Percentiles rank a stretch among this genome's conserved stretches.
These are phyloP conservation scores for Geococcyx californianus DNA, from an alignment of 2,113 vertebrate species.

Conservation along the genomic window DNA sequence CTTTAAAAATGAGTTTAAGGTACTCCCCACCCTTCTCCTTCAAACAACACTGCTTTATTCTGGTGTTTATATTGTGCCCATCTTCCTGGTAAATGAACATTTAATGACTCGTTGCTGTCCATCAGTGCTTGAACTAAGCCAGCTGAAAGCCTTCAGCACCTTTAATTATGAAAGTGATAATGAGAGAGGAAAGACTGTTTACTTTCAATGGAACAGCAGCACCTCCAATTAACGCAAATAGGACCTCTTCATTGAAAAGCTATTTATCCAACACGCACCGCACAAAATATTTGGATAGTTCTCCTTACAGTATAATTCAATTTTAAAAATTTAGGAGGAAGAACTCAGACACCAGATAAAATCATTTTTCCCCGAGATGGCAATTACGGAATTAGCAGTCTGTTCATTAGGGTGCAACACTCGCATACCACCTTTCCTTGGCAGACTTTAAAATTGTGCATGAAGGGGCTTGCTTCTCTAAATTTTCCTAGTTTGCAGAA, in stretches of 20 bases:
- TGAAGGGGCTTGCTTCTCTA: not conserved
- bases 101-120: not conserved
- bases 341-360: not conserved
- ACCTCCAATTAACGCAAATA: constrained; percentile 29
- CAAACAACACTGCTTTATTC: not conserved
- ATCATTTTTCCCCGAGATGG: not conserved
- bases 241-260: not conserved
- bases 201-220: constrained; percentile 26
- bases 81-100: not conserved
- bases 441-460: not conserved
- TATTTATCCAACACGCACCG: not conserved
- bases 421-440: not conserved
- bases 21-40: not conserved
- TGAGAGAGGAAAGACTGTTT: constrained; percentile 29
- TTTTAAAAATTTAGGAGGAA: constrained; percentile 47
- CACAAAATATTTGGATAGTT: not conserved
- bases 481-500: not conserved
- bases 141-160: constrained; percentile 1
- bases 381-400: not conserved
- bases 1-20: not conserved
- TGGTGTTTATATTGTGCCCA: not conserved
- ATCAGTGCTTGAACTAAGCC: not conserved
- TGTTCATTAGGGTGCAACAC: not conserved
- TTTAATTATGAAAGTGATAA: constrained; percentile 53
- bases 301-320: constrained; percentile 1